Evolutionary conservation across 2,888 invertebrate genomes (phyloP).

Genomic region (Caenorhabditis wallacei): DNA sequence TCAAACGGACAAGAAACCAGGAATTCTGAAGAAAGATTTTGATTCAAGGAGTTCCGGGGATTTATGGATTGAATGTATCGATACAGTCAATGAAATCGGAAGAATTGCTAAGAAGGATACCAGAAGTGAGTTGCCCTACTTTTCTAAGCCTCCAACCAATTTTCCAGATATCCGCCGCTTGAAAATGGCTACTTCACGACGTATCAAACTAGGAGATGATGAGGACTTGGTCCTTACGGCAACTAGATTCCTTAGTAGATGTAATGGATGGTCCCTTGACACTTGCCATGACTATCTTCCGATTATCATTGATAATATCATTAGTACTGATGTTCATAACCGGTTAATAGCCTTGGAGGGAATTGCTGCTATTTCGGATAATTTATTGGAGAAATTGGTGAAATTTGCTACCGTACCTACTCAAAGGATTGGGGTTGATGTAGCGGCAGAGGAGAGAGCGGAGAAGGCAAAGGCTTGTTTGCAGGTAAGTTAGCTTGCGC

Average conservation of each 20-base stretch:
- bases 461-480: conserved; percentile 59
- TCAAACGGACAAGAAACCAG: not conserved
- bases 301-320: conserved; percentile 23
- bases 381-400: conserved; percentile 5
- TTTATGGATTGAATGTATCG: conserved; percentile 6
- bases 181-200: not conserved
- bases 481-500: conserved; percentile 36
- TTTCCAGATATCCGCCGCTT: conserved; percentile 14
- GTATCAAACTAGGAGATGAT: not conserved
- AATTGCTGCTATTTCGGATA: conserved; percentile 30
- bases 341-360: conserved; percentile 23
- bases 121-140: conserved; percentile 10
- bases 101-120: conserved; percentile 3
- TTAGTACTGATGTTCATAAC: not conserved
- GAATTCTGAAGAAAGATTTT: not conserved
- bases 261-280: conserved; percentile 38
- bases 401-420: conserved; percentile 19
- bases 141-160: too few relatives aligned
- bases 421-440: conserved; percentile 59
- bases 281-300: conserved; percentile 43
- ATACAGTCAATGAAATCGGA: conserved; percentile 17
- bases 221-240: conserved; percentile 26
- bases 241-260: conserved; percentile 1
- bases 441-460: conserved; percentile 62
- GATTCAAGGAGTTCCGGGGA: not conserved